Evolutionary conservation across 2,797 vertebrate species (phyloP).

Genomic region (Distichodus sexfasciatus): DNA sequence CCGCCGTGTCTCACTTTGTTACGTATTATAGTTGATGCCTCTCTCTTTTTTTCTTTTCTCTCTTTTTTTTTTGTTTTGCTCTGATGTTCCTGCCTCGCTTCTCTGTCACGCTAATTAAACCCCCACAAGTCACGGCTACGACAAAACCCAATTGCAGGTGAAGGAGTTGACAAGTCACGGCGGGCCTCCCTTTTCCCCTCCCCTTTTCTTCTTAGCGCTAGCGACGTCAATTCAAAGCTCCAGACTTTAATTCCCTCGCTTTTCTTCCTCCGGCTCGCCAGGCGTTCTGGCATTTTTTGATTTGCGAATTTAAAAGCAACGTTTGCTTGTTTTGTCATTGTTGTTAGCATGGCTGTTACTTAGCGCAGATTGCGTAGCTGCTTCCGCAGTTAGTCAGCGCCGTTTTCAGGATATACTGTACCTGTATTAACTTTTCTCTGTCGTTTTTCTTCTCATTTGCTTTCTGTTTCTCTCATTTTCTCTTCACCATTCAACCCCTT

Average conservation of each 20-base stretch:
- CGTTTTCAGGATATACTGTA: no score
- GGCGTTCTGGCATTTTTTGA: no score
- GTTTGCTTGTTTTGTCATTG: no score
- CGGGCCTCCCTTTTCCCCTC: slow-evolving; percentile 10
- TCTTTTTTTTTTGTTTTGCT: slow-evolving; percentile 59
- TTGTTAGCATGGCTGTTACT: no score
- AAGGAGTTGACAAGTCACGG: slow-evolving; percentile 53
- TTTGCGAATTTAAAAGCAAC: no score
- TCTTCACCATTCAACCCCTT: no score
- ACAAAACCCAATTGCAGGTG: slow-evolving; percentile 51
- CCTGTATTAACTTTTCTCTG: no score
- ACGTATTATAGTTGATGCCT: slow-evolving; percentile 65
- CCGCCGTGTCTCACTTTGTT: slow-evolving; percentile 65
- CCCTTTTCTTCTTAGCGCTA: slow-evolving; percentile 47
- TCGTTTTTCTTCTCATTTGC: no score
- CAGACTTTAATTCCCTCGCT: slow-evolving; percentile 35
- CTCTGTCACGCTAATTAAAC: slow-evolving; percentile 73
- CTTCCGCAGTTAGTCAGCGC: no score
- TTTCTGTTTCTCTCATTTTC: no score
- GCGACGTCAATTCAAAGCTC: slow-evolving; percentile 46
- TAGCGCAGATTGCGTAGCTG: no score
- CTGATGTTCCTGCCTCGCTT: slow-evolving; percentile 59
- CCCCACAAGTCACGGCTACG: slow-evolving; percentile 54
- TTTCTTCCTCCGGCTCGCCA: slow-evolving; percentile 33
- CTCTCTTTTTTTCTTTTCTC: slow-evolving; percentile 33